phyloP scores from a whole-genome alignment of 2,113 vertebrate genomes.

The Cinclus mexicanus region DNA sequence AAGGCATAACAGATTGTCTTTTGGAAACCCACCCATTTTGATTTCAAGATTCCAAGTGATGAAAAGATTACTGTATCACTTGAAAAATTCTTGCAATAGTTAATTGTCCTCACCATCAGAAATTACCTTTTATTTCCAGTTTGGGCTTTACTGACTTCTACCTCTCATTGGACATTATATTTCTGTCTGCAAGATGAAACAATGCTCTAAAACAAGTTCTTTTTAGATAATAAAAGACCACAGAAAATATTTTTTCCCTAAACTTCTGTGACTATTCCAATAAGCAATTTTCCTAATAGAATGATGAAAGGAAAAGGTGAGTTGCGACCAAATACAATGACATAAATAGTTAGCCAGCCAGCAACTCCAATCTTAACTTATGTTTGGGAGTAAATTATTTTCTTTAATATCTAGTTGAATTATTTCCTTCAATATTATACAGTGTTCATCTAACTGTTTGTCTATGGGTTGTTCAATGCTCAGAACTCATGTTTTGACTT shows the following conservation, averaged over 20 bases:
- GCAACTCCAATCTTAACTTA: background rate
- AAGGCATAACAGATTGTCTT: background rate
- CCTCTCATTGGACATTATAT: background rate
- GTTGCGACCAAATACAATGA: background rate
- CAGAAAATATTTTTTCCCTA: background rate
- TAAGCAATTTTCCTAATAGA: background rate
- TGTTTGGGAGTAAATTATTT: background rate
- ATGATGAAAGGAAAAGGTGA: background rate
- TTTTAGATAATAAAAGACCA: background rate
- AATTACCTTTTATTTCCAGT: background rate
- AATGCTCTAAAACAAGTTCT: background rate
- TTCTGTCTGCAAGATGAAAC: background rate
- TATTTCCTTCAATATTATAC: background rate
- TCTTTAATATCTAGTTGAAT: background rate
- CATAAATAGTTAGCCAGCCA: background rate
- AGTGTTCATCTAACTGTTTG: background rate
- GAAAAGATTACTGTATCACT: background rate
- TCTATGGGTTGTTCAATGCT: background rate
- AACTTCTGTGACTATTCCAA: background rate
- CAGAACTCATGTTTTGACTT: background rate
- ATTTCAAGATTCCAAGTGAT: background rate
- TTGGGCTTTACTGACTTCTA: background rate
- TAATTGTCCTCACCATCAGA: background rate
- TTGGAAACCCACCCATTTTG: background rate
- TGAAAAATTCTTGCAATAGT: background rate